Evolutionary conservation across 2,888 invertebrate genomes (phyloP).

Genomic region (Schizotus pectinicornis): DNA sequence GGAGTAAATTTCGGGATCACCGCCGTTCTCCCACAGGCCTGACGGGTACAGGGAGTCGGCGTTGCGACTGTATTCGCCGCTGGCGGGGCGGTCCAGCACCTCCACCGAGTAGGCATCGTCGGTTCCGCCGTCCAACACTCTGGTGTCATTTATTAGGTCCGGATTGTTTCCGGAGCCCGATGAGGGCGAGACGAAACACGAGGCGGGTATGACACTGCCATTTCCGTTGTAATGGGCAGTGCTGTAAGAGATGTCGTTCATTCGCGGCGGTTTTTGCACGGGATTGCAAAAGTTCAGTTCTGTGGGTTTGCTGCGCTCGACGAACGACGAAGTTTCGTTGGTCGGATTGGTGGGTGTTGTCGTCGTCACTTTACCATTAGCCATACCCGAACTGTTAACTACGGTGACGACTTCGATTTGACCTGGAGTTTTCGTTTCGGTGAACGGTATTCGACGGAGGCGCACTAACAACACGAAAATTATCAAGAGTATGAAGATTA

Average conservation of each 20-base stretch:
- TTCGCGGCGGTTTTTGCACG: constrained; percentile 73
- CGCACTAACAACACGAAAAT: constrained; percentile 77
- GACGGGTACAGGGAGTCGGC: constrained; percentile 80
- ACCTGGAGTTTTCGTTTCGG: constrained; percentile 78
- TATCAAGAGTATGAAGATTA: constrained; percentile 74
- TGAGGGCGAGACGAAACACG: constrained; percentile 76
- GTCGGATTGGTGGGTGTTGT: constrained; percentile 55
- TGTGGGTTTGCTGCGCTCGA: constrained; percentile 51
- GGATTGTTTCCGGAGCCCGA: constrained; percentile 81
- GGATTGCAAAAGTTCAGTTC: constrained; percentile 66
- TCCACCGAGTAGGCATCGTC: constrained; percentile 43
- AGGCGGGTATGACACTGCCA: constrained; percentile 68
- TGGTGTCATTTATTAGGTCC: constrained; percentile 84
- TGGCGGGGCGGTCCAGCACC: constrained; percentile 64
- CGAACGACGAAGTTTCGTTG: constrained; percentile 58
- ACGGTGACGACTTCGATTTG: constrained; percentile 74
- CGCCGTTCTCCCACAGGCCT: constrained; percentile 72
- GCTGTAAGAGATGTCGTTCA: constrained; percentile 72
- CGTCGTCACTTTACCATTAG: constrained; percentile 58
- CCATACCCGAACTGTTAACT: constrained; percentile 61
- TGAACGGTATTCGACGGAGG: constrained; percentile 73
- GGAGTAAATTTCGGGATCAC: constrained; percentile 8
- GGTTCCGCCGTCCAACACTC: constrained; percentile 64
- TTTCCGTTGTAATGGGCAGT: constrained; percentile 73
- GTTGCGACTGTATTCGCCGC: constrained; percentile 80